These are phyloP conservation scores for Nymphicus hollandicus DNA, from an alignment of 2,113 vertebrate species.

Conservation along the genomic window DNA sequence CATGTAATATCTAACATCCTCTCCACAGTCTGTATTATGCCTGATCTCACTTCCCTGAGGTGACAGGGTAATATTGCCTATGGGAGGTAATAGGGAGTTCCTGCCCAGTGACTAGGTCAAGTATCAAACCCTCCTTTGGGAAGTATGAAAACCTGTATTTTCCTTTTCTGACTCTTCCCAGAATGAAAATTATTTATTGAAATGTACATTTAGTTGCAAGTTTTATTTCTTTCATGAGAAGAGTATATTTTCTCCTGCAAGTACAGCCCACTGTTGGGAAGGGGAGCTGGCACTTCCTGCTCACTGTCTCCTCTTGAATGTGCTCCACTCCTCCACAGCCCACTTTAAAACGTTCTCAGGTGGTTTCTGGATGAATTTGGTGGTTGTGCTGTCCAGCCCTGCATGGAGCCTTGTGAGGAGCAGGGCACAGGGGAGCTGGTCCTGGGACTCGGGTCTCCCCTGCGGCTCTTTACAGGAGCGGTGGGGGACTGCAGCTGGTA, in stretches of 20 bases:
- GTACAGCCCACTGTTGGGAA: background rate
- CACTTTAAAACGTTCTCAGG: background rate
- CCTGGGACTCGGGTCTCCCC: background rate
- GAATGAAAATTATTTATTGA: background rate
- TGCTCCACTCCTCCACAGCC: background rate
- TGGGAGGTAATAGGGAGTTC: background rate
- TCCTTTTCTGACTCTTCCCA: background rate
- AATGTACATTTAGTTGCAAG: background rate
- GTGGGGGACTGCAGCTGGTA: background rate
- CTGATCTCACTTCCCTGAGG: background rate
- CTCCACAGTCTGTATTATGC: background rate
- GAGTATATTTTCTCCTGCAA: background rate
- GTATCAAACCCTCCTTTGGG: background rate
- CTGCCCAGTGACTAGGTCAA: background rate
- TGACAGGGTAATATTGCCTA: background rate
- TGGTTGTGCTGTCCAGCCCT: background rate
- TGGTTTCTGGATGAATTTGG: background rate
- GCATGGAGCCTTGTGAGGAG: background rate
- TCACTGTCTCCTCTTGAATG: background rate
- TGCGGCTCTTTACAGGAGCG: fast-evolving
- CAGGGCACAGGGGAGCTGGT: background rate
- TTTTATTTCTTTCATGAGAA: background rate
- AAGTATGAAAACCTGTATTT: background rate
- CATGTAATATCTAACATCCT: background rate
- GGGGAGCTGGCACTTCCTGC: background rate